Percentiles rank a stretch among this genome's conserved stretches.
Evolutionary conservation across 2,888 invertebrate species (phyloP).

Genomic region (Tromatobia lineatoria): DNA sequence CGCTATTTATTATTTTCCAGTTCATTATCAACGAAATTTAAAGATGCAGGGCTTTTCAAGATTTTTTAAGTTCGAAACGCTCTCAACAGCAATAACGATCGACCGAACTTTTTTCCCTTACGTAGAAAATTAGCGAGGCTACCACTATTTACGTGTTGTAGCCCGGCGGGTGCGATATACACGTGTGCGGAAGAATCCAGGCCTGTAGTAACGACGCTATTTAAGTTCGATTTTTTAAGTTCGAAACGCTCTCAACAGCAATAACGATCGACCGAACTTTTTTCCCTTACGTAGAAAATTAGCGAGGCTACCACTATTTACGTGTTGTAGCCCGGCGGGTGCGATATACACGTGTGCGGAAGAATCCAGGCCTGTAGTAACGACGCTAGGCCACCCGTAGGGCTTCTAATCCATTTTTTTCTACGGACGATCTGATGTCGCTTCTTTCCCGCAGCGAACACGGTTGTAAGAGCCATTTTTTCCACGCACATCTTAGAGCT

Average conservation of each 20-base stretch:
- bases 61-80: not conserved
- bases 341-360: constrained; percentile 40
- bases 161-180: constrained; percentile 15
- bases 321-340: not conserved
- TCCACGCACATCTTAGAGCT: constrained; percentile 9
- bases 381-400: constrained; percentile 52
- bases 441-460: constrained; percentile 57
- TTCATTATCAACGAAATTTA: not conserved
- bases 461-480: constrained; percentile 40
- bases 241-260: not conserved
- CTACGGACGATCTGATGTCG: constrained; percentile 67
- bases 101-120: not conserved
- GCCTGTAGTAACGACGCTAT: constrained; percentile 48
- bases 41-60: not conserved
- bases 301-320: constrained; percentile 1
- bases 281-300: not conserved
- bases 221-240: too few relatives aligned
- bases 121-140: not conserved
- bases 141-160: constrained; percentile 12
- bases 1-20: not conserved
- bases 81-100: not conserved
- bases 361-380: constrained; percentile 47
- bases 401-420: constrained; percentile 75
- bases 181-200: constrained; percentile 45
- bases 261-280: constrained; percentile 9